Percentiles rank a stretch among this genome's conserved stretches.
These are phyloP conservation scores for Pteronotus mesoamericanus DNA, from an alignment of 2,797 vertebrate genomes.

Conservation along the genomic window DNA sequence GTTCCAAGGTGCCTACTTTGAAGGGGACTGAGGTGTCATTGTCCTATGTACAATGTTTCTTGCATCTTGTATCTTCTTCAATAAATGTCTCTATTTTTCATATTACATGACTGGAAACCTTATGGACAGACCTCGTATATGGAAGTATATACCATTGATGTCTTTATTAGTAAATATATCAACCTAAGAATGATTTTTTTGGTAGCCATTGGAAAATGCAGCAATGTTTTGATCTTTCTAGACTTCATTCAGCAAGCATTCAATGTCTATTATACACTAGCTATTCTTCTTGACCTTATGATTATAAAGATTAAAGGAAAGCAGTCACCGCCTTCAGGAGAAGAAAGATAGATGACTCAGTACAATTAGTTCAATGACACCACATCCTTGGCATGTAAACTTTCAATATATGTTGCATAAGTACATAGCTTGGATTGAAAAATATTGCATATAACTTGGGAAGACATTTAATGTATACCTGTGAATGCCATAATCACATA, in stretches of 20 bases:
- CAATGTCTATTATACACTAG: not conserved
- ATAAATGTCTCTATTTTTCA: not conserved
- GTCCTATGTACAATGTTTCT: not conserved
- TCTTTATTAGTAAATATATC: not conserved
- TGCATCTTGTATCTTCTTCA: not conserved
- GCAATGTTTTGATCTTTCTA: not conserved
- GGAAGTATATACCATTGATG: not conserved
- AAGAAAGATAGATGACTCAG: not conserved
- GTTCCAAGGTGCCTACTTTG: not conserved
- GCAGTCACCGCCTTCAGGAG: not conserved
- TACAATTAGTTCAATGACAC: slow-evolving; percentile 18
- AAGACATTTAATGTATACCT: slow-evolving; percentile 57
- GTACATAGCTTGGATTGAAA: slow-evolving; percentile 42
- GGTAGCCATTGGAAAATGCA: not conserved
- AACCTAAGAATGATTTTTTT: not conserved
- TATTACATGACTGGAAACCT: not conserved
- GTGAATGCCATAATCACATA: slow-evolving; percentile 46
- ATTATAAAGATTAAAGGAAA: slow-evolving; percentile 23
- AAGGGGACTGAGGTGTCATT: not conserved
- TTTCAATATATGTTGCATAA: slow-evolving; percentile 44
- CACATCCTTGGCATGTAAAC: slow-evolving; percentile 16
- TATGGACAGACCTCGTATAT: not conserved
- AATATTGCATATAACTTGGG: slow-evolving; percentile 49
- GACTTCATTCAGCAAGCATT: not conserved
- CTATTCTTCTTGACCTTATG: not conserved